A percentile compares a stretch with the other conserved stretches of the same genome.
Conservation (phyloP, 2,113 vertebrate species). For the Helogale parvula region DNA sequence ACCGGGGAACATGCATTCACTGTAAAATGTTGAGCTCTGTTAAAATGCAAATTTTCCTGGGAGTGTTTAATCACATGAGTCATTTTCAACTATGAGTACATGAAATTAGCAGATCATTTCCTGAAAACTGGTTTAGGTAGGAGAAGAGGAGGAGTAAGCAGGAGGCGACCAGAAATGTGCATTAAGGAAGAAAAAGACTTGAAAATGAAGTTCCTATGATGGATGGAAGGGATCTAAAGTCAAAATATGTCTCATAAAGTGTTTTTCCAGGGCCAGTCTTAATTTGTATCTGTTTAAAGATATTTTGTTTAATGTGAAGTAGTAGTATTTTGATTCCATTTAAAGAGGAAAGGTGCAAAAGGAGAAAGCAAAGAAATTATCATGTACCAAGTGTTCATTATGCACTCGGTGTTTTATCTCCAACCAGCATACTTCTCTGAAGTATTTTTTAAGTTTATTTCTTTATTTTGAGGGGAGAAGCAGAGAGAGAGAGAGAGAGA, state of each 20-base stretch:
- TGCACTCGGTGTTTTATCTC: not conserved
- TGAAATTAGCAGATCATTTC: slow-evolving; percentile 14
- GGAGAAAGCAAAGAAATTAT: not conserved
- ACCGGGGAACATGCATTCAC: not conserved
- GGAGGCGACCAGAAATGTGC: not conserved
- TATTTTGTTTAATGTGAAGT: not conserved
- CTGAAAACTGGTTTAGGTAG: not conserved
- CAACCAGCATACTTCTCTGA: not conserved
- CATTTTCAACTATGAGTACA: slow-evolving; percentile 49
- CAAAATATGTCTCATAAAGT: not conserved
- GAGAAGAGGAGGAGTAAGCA: not conserved
- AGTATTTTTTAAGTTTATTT: not conserved
- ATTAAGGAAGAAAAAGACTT: not conserved
- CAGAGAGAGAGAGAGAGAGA: too few relatives aligned
- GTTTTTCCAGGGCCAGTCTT: not conserved
- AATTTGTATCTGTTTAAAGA: not conserved
- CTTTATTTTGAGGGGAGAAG: too few relatives aligned
- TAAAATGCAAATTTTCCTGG: slow-evolving; percentile 44
- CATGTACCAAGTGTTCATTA: not conserved
- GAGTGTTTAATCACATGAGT: slow-evolving; percentile 18
- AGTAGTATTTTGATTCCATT: not conserved
- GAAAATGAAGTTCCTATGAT: not conserved
- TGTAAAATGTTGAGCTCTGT: not conserved
- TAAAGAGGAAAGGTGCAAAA: not conserved
- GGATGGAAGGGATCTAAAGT: not conserved